A percentile compares a stretch with the other conserved stretches of the same genome.
These are phyloP conservation scores for Seriola rivoliana DNA, from an alignment of 2,113 vertebrate genomes.

Conservation along the genomic window DNA sequence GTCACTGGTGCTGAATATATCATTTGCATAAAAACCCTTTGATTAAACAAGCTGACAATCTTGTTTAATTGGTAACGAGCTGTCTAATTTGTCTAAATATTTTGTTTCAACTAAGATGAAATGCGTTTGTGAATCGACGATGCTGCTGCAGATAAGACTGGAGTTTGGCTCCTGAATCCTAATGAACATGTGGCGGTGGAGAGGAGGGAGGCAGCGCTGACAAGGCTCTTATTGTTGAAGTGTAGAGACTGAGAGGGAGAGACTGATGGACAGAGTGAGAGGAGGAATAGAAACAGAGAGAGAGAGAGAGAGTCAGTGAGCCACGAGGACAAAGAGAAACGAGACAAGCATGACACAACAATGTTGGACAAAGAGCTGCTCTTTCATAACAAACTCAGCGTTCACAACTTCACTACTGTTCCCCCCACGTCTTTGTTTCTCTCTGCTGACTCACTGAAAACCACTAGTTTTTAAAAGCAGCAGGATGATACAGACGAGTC, in stretches of 20 bases:
- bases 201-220: slow-evolving; percentile 59
- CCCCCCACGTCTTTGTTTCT: not conserved
- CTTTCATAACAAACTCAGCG: slow-evolving; percentile 66
- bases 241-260: slow-evolving; percentile 22
- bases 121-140: not conserved
- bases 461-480: not conserved
- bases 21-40: not conserved
- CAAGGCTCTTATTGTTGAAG: slow-evolving; percentile 78
- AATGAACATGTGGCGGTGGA: slow-evolving; percentile 67
- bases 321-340: slow-evolving; percentile 37
- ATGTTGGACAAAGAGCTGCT: slow-evolving; percentile 40
- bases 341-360: slow-evolving; percentile 36
- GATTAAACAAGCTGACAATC: not conserved
- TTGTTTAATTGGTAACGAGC: slow-evolving; percentile 1
- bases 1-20: not conserved
- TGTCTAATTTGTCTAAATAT: not conserved
- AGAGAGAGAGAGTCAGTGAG: slow-evolving; percentile 29
- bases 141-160: slow-evolving; percentile 10
- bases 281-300: slow-evolving; percentile 17
- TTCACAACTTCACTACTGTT: slow-evolving; percentile 34
- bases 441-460: slow-evolving; percentile 21
- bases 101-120: not conserved
- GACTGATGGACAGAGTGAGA: not conserved
- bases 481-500: not conserved
- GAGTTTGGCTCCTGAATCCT: slow-evolving; percentile 71